A percentile compares a stretch with the other conserved stretches of the same genome.
Conservation (phyloP, 92 coral and sea anemone species). For the Pocillopora grandis region DNA sequence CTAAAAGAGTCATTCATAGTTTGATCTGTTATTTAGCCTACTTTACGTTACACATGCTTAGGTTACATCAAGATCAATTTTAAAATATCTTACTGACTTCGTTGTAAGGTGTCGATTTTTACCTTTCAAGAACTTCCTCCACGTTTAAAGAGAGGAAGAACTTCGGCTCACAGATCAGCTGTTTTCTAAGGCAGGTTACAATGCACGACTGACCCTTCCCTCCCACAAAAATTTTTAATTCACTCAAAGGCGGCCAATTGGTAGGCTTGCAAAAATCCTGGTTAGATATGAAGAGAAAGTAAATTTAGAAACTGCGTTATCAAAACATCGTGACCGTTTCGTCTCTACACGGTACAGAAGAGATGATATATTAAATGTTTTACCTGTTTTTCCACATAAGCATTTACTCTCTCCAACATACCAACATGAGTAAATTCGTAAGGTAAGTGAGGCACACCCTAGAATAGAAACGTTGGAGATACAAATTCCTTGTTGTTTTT, state of each 20-base stretch:
- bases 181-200: conserved; percentile 37
- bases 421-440: conserved; percentile 90
- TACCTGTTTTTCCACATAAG: conserved; percentile 83
- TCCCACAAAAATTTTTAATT: conserved; percentile 42
- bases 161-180: conserved; percentile 37
- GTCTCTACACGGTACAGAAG: too few relatives aligned
- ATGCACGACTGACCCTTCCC: conserved; percentile 52
- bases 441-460: conserved; percentile 86
- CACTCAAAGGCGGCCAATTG: conserved; percentile 37
- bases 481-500: too few relatives aligned
- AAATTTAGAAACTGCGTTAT: not conserved
- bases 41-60: too few relatives aligned
- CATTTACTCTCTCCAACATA: conserved; percentile 83
- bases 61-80: not conserved
- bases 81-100: not conserved
- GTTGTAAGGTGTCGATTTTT: not conserved
- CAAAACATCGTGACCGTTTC: too few relatives aligned
- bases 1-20: not conserved
- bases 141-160: conserved; percentile 28
- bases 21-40: too few relatives aligned
- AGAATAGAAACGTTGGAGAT: not conserved
- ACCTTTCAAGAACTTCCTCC: conserved; percentile 36
- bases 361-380: too few relatives aligned
- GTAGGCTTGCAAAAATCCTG: conserved; percentile 73
- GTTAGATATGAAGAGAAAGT: not conserved